Percentiles rank a stretch among this genome's conserved stretches.
These are phyloP conservation scores for Caenorhabditis tropicalis DNA, from an alignment of 1,140 invertebrate genomes.

Conservation along the genomic window DNA sequence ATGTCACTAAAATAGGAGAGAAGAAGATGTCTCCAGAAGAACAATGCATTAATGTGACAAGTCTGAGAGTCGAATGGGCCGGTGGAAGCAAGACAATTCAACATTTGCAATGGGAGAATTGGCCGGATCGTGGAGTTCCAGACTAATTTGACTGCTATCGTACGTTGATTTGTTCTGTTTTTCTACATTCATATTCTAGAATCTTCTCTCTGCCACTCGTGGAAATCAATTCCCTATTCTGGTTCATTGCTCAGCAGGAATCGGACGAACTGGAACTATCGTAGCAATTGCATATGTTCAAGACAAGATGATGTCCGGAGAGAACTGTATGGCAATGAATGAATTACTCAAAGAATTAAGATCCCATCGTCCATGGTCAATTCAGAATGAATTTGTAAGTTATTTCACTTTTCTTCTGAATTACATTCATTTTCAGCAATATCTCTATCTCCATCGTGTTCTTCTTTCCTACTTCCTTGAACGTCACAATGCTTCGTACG, in stretches of 20 bases:
- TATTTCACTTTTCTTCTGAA: not conserved
- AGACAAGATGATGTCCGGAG: constrained; percentile 57
- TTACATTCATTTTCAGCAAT: constrained; percentile 43
- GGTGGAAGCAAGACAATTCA: not conserved
- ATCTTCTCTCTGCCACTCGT: constrained; percentile 55
- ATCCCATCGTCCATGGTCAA: constrained; percentile 59
- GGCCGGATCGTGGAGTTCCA: constrained; percentile 64
- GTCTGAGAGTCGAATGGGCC: not conserved
- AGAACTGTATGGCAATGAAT: constrained; percentile 60
- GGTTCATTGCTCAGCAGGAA: constrained; percentile 62
- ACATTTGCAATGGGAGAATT: constrained; percentile 50
- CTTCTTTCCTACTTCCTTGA: constrained; percentile 50
- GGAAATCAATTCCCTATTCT: constrained; percentile 60
- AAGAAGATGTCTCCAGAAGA: constrained; percentile 29
- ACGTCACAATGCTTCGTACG: constrained; percentile 25
- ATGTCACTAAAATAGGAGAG: constrained; percentile 9
- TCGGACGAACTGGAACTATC: constrained; percentile 61
- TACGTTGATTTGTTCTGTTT: not conserved
- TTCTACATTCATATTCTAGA: not conserved
- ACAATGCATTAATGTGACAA: constrained; percentile 45
- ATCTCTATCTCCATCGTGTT: constrained; percentile 52
- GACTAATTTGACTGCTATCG: constrained; percentile 49
- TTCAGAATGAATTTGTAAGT: constrained; percentile 57
- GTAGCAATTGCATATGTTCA: constrained; percentile 62
- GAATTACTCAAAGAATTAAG: constrained; percentile 61